Base-by-base conservation (phyloP, 2,888 invertebrate genomes). In the Drosophila recens region DNA sequence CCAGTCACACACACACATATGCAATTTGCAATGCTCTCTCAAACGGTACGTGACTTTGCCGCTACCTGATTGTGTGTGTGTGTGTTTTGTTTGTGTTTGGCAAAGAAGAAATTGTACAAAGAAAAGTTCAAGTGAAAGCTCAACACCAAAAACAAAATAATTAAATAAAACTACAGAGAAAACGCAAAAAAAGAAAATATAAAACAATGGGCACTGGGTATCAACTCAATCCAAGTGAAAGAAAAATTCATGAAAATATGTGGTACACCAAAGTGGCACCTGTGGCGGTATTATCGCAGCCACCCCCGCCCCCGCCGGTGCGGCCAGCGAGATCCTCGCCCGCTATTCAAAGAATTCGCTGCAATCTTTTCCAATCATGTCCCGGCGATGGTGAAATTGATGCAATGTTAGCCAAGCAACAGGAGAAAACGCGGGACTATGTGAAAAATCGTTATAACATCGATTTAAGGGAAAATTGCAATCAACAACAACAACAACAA, bases 121-220 rank as follows among this genome's bases (percentile, higher is more conserved):
- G 64, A 66, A 82, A 79, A 81, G 75, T 78, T 74, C 40, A 58
- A 72, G 80, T 80, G 74, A 86, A 81, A 80, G 76, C 75, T 48
- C 27, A 69, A 34, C 42, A 30, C 42, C 58, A 48, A 58, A 10
- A 48, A 64, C 64, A 48, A 20, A 23, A 52, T 42, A 64, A 33
- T n/a, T 30, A 53, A 56, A 38, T 43, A 48, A 38, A 13, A 51
- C 30, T 42, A 46, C 17, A 61, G 23, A 27, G 40, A n/a, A 59
- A 61, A 61, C 30, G 30, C 0, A 30, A 30, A 30, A 33, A 23
- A 59, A 54, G 46, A 23, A 9, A 34, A 45, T 43, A 27, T 13
- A 42, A 43, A 56, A 56, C 43, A 56, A 56, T 56, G 56, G 56
- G 56, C 10, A 34, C 56, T 23, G 43, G 43, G 23, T 45, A 54